Base-by-base conservation (phyloP, 1,140 invertebrate species). In the Lysiphlebus fabarum region DNA sequence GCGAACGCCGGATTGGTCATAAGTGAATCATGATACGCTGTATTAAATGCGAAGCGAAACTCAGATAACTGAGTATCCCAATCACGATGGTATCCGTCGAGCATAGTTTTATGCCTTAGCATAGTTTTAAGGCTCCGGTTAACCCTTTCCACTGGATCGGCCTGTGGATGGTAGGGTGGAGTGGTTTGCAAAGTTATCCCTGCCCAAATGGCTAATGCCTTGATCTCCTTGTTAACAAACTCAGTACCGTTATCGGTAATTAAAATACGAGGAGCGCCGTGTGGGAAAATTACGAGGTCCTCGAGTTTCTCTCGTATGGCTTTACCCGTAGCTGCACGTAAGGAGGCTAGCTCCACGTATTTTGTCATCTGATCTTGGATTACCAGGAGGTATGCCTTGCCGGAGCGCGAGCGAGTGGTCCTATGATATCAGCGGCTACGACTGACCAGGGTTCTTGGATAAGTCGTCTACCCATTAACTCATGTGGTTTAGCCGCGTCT, bases 101-200 rank as follows among this genome's bases (percentile, higher is more conserved):
- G n/a, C n/a, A n/a, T n/a, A n/a, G n/a, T n/a, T n/a, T n/a, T n/a
- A n/a, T n/a, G n/a, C n/a, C 67, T 53, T 0, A 81, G 45, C 62
- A 72, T 70, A 3, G 64, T 60, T 54, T 80, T 80, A 0, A 82
- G 33, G 33, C 74, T 72, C 7, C 73, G 45, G 61, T 81, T 81
- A 7, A 70, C 69, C 11, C 78, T 56, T 61, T 81, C 79, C 0
- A 72, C 70, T 0, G 69, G 70, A 56, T 81, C 79, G 1, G 69
- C 61, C 51, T 72, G 65, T 8, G 78, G 70, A 58, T 77, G 75
- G 59, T 80, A 79, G 0, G 68, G 17, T 1, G 71, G 66, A 2
- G 17, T 26, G 1, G 64, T 67, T 12, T 36, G 12, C 4, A 17
- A n/a, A 8, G 34, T 50, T 6, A 50, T 26, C 17, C 17, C 17